phyloP scores from a whole-genome alignment of 53 echinoderm and acorn worm genomes.

The Actinopyga echinites region DNA sequence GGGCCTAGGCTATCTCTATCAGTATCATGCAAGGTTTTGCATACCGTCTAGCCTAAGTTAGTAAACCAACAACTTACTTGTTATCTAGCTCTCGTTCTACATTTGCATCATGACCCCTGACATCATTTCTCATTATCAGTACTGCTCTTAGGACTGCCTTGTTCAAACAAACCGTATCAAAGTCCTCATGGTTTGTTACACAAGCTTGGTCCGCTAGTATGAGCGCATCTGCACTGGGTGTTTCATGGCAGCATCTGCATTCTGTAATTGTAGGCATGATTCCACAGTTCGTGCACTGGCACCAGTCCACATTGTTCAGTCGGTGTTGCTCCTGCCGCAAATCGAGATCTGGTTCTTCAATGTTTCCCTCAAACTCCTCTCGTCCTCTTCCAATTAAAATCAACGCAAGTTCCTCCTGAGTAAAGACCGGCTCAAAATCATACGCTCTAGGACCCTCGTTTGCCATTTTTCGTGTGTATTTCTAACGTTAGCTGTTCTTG shows the following conservation, averaged over 20 bases:
- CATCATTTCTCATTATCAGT: too few species aligned
- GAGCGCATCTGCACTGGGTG: background rate
- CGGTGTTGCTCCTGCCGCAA: background rate
- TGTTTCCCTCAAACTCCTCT: background rate
- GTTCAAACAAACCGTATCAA: too few species aligned
- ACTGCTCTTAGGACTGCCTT: too few species aligned
- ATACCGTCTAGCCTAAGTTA: too few species aligned
- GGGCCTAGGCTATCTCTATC: too few species aligned
- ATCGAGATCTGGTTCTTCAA: background rate
- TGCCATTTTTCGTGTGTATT: background rate
- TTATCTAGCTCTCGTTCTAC: too few species aligned
- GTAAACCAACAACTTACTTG: too few species aligned
- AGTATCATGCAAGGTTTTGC: too few species aligned
- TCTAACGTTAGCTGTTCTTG: too few species aligned
- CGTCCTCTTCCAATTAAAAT: background rate
- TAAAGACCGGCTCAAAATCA: background rate
- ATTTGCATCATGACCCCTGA: too few species aligned
- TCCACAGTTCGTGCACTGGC: slow-evolving; percentile 21
- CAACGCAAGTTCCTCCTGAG: background rate
- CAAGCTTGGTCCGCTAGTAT: background rate
- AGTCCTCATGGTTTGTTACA: background rate
- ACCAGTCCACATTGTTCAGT: background rate
- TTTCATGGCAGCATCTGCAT: slow-evolving; percentile 57
- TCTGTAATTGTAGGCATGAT: slow-evolving; percentile 55
- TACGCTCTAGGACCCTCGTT: slow-evolving; percentile 11